These are phyloP conservation scores for Myrmophylax atrothorax DNA, from an alignment of 2,113 vertebrate genomes.

Conservation along the genomic window DNA sequence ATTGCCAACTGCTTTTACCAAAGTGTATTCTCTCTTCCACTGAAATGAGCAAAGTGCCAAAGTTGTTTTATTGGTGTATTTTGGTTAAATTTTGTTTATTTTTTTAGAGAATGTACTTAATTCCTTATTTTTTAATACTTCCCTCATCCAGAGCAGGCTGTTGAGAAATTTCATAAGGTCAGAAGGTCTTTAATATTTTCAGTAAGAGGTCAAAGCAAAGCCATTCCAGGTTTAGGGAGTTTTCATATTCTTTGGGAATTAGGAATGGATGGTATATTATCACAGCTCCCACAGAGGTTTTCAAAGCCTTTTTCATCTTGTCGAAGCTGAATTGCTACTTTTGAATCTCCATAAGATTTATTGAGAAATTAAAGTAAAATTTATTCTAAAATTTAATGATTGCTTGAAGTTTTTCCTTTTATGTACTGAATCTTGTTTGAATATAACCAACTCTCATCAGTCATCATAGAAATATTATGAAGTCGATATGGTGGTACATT, in stretches of 20 bases:
- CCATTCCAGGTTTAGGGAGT: not conserved
- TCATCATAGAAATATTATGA: not conserved
- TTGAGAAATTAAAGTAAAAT: not conserved
- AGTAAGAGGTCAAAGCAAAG: not conserved
- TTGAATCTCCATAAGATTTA: not conserved
- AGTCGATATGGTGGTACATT: not conserved
- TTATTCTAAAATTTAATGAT: not conserved
- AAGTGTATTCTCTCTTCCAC: not conserved
- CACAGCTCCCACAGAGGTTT: not conserved
- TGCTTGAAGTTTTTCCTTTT: not conserved
- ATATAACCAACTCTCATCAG: not conserved
- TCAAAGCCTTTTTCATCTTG: not conserved
- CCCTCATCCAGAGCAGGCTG: not conserved
- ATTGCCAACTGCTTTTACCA: not conserved
- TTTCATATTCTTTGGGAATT: not conserved
- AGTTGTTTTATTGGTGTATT: not conserved
- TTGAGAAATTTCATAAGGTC: not conserved
- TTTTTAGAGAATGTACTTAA: not conserved
- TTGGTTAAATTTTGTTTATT: not conserved
- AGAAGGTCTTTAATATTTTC: not conserved
- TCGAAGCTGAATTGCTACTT: not conserved
- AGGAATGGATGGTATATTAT: not conserved
- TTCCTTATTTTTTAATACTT: not conserved
- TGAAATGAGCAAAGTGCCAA: not conserved
- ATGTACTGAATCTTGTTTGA: not conserved